phyloP scores from a whole-genome alignment of 2,888 invertebrate species.

The Hypolimnas misippus region DNA sequence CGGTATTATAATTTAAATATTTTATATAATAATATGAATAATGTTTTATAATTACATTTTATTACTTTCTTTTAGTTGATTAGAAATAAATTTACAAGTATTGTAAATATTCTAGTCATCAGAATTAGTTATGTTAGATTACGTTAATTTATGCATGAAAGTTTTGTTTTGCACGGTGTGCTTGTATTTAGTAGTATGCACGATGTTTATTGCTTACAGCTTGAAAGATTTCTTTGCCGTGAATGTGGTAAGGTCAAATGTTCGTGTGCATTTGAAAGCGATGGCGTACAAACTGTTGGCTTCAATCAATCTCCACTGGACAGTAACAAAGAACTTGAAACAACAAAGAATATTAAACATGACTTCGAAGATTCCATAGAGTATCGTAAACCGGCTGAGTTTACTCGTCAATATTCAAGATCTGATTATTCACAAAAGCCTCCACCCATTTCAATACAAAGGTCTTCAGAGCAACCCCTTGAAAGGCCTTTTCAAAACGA shows the following conservation, averaged over 20 bases:
- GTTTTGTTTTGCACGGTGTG: slow-evolving; percentile 62
- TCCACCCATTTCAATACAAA: slow-evolving; percentile 49
- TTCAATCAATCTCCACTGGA: slow-evolving; percentile 47
- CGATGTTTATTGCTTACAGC: slow-evolving; percentile 87
- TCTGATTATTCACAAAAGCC: slow-evolving; percentile 54
- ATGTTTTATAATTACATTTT: not conserved
- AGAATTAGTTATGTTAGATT: slow-evolving; percentile 26
- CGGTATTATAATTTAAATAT: not conserved
- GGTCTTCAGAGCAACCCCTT: slow-evolving; percentile 67
- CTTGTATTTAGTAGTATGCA: slow-evolving; percentile 76
- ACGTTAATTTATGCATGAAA: slow-evolving; percentile 35
- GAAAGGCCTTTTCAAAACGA: slow-evolving; percentile 62
- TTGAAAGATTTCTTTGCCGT: slow-evolving; percentile 89
- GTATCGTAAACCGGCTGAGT: slow-evolving; percentile 59
- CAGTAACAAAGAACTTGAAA: slow-evolving; percentile 37
- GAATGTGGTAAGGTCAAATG: slow-evolving; percentile 88
- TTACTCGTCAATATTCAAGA: slow-evolving; percentile 59
- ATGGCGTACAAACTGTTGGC: slow-evolving; percentile 47
- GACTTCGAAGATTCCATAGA: slow-evolving; percentile 54
- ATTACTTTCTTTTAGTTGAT: not conserved
- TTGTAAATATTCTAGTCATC: not conserved
- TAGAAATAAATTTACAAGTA: not conserved
- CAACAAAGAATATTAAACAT: slow-evolving; percentile 39
- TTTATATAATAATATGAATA: too few relatives aligned
- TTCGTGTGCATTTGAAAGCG: slow-evolving; percentile 70